Evolutionary conservation across 1,140 invertebrate species (phyloP), one percentile per base, ranked within the genome.

Genomic region (Lepidurus couesii): DNA sequence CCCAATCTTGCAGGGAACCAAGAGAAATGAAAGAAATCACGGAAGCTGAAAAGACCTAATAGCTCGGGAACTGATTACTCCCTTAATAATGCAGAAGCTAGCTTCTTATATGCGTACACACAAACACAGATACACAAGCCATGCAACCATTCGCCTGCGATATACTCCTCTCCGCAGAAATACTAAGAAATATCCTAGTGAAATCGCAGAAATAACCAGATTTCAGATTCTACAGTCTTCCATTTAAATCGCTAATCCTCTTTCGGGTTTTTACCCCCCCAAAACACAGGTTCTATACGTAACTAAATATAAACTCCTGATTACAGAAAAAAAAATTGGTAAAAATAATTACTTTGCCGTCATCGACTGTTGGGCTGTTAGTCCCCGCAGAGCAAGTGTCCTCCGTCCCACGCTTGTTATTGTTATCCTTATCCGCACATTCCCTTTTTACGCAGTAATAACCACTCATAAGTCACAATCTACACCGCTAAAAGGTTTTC

Each of bases 31-130:
- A 65, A 65, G 53, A 65, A 65, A 65, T 65, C 13, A 65, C 9
- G 53, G 13, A 65, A 65, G 53, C 53, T 65, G 53, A 65, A 65
- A 65, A 65, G 53, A 21, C 53, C 16, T 21, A 65, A 65, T 65
- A 65, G 53, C 53, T 65, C 53, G 21, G 53, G 53, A n/a, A 65
- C 53, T 65, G 53, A 65, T 65, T 65, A 65, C 53, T 65, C 53
- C 53, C 53, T 65, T 65, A 65, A 65, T 65, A n/a, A 65, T 65
- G 9, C 16, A 21, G 21, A 21, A 65, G 21, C 53, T 21, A 7
- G n/a, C 53, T 8, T 65, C 21, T 21, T 21, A 21, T 65, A 65
- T 21, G 21, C 21, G n/a, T 16, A 21, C 10, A 21, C 16, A 13
- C 53, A 3, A 7, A 65, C 53, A 11, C n/a, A 34, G 34, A 34